Evolutionary conservation across 2,888 invertebrate genomes (phyloP).

Genomic region (Drosophila sordidapex): DNA sequence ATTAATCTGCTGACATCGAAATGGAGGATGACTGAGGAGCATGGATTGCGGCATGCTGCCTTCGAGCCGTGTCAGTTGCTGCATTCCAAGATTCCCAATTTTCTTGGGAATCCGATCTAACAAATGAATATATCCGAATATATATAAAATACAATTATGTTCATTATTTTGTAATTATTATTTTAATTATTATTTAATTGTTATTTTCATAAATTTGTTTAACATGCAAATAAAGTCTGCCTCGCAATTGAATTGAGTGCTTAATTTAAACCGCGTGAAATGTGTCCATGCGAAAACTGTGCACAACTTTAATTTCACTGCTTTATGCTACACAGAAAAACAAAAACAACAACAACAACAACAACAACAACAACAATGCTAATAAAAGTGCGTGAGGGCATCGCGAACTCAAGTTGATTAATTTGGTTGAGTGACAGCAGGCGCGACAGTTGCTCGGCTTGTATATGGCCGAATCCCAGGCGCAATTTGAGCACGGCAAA

Average conservation of each 20-base stretch:
- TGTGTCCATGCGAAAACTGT: background rate
- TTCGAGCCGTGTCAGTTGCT: too few relatives aligned
- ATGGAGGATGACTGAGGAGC: too few relatives aligned
- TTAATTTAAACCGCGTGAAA: background rate
- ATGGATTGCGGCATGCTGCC: too few relatives aligned
- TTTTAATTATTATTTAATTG: too few relatives aligned
- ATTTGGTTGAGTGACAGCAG: constrained; percentile 66
- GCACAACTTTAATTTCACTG: constrained; percentile 10
- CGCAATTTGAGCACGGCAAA: constrained; percentile 54
- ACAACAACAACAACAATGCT: background rate
- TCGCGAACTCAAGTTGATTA: constrained; percentile 61
- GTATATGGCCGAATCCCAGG: constrained; percentile 49
- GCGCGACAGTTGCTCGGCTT: constrained; percentile 41
- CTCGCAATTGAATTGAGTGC: too few relatives aligned
- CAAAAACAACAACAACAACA: background rate
- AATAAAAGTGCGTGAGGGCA: constrained; percentile 31
- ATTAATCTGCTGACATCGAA: background rate
- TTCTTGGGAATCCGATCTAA: too few relatives aligned
- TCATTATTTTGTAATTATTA: too few relatives aligned
- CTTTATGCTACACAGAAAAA: constrained; percentile 1
- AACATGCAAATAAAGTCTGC: too few relatives aligned
- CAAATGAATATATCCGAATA: too few relatives aligned
- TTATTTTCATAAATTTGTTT: too few relatives aligned
- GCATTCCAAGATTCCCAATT: too few relatives aligned
- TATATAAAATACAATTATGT: too few relatives aligned